Percentiles rank a stretch among this genome's conserved stretches.
Evolutionary conservation across 2,797 vertebrate genomes (phyloP).

Genomic region (Myoxocephalus aenaeus): DNA sequence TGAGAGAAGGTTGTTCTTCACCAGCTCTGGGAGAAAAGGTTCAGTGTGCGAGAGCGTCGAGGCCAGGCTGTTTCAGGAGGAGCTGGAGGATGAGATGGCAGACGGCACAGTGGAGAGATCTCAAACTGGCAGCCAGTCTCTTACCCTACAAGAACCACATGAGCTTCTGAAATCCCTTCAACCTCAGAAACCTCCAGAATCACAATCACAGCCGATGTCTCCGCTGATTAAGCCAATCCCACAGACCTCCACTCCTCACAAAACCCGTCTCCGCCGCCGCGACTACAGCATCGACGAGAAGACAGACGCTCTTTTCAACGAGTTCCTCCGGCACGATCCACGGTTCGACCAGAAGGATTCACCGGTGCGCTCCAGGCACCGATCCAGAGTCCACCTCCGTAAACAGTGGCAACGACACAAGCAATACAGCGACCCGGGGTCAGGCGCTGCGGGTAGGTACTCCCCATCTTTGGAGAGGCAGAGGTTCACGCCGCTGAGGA

Average conservation of each 20-base stretch:
- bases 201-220: conserved; percentile 59
- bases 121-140: conserved; percentile 31
- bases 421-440: conserved; percentile 96
- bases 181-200: conserved; percentile 62
- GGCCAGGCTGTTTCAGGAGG: conserved; percentile 81
- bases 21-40: conserved; percentile 87
- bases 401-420: conserved; percentile 96
- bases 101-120: conserved; percentile 43
- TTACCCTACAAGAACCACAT: conserved; percentile 60
- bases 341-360: conserved; percentile 92
- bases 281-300: conserved; percentile 99
- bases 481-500: conserved; percentile 78
- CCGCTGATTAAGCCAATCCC: conserved; percentile 66
- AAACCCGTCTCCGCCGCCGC: conserved; percentile 84
- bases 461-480: conserved; percentile 82
- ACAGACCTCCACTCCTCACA: conserved; percentile 71
- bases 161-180: conserved; percentile 55
- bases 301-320: conserved; percentile 95
- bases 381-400: conserved; percentile 91
- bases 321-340: conserved; percentile 95
- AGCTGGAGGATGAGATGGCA: conserved; percentile 80
- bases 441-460: conserved; percentile 77
- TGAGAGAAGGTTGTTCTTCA: conserved; percentile 90
- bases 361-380: conserved; percentile 85
- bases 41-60: conserved; percentile 93